Percentiles rank a stretch among this genome's conserved stretches.
Conservation (phyloP, 2,113 vertebrate genomes). For the Sylvicapra grimmia region DNA sequence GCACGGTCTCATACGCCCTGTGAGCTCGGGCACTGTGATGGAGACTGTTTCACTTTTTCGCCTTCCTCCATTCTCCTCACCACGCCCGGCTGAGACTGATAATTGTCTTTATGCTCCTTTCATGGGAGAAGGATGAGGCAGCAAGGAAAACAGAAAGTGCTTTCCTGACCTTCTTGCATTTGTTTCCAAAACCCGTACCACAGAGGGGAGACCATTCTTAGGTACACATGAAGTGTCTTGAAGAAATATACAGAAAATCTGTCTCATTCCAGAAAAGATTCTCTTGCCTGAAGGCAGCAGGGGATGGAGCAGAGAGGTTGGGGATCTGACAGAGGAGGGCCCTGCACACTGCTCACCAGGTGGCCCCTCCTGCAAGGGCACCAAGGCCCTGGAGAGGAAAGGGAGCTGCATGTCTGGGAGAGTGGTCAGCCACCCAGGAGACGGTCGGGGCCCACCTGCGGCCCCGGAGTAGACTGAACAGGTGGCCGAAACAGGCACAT, state of each 20-base stretch:
- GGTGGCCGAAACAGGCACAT: no score
- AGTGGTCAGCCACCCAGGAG: no score
- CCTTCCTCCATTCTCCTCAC: neutral
- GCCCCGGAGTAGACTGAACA: neutral
- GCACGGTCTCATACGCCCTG: neutral
- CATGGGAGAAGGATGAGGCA: neutral
- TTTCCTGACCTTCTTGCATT: neutral
- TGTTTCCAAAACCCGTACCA: neutral
- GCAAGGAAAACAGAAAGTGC: neutral
- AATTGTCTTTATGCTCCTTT: neutral
- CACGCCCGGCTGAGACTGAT: neutral
- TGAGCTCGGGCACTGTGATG: neutral
- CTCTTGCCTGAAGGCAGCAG: neutral
- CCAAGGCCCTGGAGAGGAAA: neutral
- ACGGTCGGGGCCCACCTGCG: neutral
- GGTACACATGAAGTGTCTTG: neutral
- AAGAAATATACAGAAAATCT: neutral
- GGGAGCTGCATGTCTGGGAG: fast-evolving
- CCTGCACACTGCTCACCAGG: fast-evolving
- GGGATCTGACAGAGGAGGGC: neutral
- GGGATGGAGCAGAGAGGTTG: neutral
- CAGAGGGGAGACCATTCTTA: neutral
- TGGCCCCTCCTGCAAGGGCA: fast-evolving
- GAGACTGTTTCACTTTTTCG: neutral
- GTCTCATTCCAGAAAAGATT: neutral